Base-by-base conservation (phyloP, 2,888 invertebrate species). In the Oasisia sp. region DNA sequence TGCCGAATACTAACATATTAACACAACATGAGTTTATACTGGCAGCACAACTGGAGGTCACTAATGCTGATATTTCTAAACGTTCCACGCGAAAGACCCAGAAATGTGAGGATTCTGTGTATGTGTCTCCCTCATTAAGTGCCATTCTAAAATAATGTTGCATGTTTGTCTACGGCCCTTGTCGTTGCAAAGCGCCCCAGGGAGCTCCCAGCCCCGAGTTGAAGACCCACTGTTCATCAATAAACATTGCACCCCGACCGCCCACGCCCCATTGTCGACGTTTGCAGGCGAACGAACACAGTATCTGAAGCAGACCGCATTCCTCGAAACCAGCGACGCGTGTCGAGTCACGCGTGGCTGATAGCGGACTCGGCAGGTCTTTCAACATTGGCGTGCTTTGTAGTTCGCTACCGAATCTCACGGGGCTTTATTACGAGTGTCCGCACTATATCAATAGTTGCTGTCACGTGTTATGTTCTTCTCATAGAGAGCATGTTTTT, bases 351-450 rank as follows among this genome's bases (percentile, higher is more conserved):
- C 74, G 74, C 74, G 74, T 27, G 74, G 74, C 74, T 27, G 74
- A 74, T 74, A 27, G 27, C 74, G 27, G 74, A 74, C n/a, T 74
- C n/a, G 74, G n/a, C 74, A 74, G 74, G 74, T 7, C 74, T 74
- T 74, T n/a, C 19, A 74, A 74, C 27, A 74, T 74, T 74, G 19
- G 74, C 74, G 74, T 74, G 74, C 74, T 74, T 74, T 74, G n/a
- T 74, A 74, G 74, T n/a, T 74, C n/a, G 74, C 74, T 74, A 74
- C 74, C 74, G 74, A 74, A n/a, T 74, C n/a, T 74, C 74, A 74
- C 19, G n/a, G 19, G 74, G 74, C 74, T 74, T 74, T 74, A 74
- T 74, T 74, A 74, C 27, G 19, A 74, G 27, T 74, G 74, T 74
- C 74, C 74, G 19, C 74, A n/a, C 27, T 74, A 27, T 74, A 74